Base-by-base conservation (phyloP, 2,888 invertebrate species). In the Drosophila atripex region DNA sequence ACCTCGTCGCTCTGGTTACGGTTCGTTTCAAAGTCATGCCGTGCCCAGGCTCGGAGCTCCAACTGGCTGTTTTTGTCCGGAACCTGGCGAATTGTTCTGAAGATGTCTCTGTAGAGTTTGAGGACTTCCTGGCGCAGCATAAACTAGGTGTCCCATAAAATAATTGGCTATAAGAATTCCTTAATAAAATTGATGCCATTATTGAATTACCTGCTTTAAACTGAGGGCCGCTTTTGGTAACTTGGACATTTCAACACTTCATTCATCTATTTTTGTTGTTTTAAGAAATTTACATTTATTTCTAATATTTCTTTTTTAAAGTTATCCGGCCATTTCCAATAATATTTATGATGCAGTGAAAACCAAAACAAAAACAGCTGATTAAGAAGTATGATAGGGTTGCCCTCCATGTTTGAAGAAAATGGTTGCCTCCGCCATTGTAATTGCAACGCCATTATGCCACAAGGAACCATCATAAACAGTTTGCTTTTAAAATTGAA, bases 91-190 rank as follows among this genome's bases (percentile, higher is more conserved):
- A 96, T 93, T 7, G 95, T 93, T 53, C 94, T 93, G 77, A 96
- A 93, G 68, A 97, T 95, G 71, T 94, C 93, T 73, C 95, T 92
- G 85, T 97, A 97, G 0, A 97, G 90, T 80, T 94, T 95, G 18
- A 96, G 89, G 0, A 96, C 96, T 91, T 97, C 95, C 91, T 95
- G 95, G 11, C 96, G 94, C 30, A 96, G 90, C 90, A 97, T 93
- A 90, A 97, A 97, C 97, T 97, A 90, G 11, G 9, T 4, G 8
- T 12, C 7, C 12, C 1, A 9, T n/a, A 5, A 3, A 18, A 16
- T n/a, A 39, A 9, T 14, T 8, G n/a, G 30, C 12, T 21, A 38
- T 30, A 11, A 5, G 4, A 7, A 0, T 12, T 18, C 12, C 21
- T 8, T 21, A 5, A n/a, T 18, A 3, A 1, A 1, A 9, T 18